phyloP scores from a whole-genome alignment of 2,888 invertebrate genomes.

The Drosophila antonietae region DNA sequence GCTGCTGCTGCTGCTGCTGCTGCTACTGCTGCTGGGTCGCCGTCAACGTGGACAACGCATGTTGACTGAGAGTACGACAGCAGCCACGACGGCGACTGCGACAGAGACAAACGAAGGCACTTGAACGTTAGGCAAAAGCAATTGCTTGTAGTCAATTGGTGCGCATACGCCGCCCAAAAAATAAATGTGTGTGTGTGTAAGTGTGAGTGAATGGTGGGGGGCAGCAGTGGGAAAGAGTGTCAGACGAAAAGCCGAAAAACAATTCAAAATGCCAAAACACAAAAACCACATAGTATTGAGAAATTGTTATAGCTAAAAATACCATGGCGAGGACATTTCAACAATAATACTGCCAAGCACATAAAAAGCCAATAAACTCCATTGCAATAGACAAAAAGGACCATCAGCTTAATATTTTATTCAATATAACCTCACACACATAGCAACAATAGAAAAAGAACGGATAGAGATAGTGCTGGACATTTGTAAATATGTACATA shows the following conservation, averaged over 20 bases:
- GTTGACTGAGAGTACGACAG: slow-evolving; percentile 22
- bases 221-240: background rate
- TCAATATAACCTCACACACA: slow-evolving; percentile 14
- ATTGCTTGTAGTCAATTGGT: slow-evolving; percentile 39
- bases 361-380: slow-evolving; percentile 22
- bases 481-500: background rate
- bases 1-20: slow-evolving; percentile 16
- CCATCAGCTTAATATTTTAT: background rate
- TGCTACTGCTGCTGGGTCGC: slow-evolving; percentile 21
- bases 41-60: slow-evolving; percentile 60
- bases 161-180: slow-evolving; percentile 34
- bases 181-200: slow-evolving; percentile 21
- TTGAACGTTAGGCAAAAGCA: slow-evolving; percentile 33
- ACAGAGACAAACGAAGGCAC: slow-evolving; percentile 34
- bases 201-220: slow-evolving; percentile 17
- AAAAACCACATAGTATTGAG: slow-evolving; percentile 36
- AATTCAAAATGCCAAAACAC: slow-evolving; percentile 30
- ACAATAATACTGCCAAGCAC: slow-evolving; percentile 42
- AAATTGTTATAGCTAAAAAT: slow-evolving; percentile 61
- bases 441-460: background rate
- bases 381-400: slow-evolving; percentile 2
- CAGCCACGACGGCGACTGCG: slow-evolving; percentile 16
- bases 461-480: background rate
- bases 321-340: slow-evolving; percentile 36
- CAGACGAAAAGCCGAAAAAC: slow-evolving; percentile 24